Percentiles rank a stretch among this genome's conserved stretches.
These are phyloP conservation scores for Dascyllus trimaculatus DNA, from an alignment of 2,113 vertebrate species.

Conservation along the genomic window DNA sequence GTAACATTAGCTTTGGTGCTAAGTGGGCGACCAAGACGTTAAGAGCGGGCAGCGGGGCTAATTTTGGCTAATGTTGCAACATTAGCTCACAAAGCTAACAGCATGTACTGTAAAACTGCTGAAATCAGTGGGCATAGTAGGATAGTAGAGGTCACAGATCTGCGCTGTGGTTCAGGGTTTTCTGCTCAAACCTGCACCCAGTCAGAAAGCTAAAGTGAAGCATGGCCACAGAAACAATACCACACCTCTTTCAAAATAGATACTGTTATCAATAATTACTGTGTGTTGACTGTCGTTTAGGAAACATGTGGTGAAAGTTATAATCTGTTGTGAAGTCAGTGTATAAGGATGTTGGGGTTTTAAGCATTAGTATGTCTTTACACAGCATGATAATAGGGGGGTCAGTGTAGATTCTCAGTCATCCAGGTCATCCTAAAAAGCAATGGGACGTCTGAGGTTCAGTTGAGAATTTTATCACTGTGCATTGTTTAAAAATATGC, in stretches of 20 bases:
- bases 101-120: neutral
- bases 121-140: neutral
- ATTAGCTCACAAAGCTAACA: slow-evolving; percentile 28
- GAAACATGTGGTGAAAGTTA: neutral
- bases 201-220: neutral
- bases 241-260: neutral
- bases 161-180: neutral
- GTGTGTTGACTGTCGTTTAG: neutral
- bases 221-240: neutral
- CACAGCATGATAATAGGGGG: accelerated
- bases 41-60: slow-evolving; percentile 27
- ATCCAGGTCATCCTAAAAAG: too few species aligned
- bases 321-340: too few species aligned
- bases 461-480: neutral
- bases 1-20: slow-evolving; percentile 17
- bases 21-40: slow-evolving; percentile 11
- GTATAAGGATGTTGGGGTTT: neutral
- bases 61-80: slow-evolving; percentile 23
- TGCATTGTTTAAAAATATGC: neutral
- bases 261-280: neutral
- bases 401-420: too few species aligned
- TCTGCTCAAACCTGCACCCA: neutral
- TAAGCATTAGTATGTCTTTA: too few species aligned
- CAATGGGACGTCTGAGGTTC: too few species aligned
- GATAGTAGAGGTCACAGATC: neutral